phyloP scores from a whole-genome alignment of 2,888 invertebrate genomes.

The Caenorhabditis macrosperma region DNA sequence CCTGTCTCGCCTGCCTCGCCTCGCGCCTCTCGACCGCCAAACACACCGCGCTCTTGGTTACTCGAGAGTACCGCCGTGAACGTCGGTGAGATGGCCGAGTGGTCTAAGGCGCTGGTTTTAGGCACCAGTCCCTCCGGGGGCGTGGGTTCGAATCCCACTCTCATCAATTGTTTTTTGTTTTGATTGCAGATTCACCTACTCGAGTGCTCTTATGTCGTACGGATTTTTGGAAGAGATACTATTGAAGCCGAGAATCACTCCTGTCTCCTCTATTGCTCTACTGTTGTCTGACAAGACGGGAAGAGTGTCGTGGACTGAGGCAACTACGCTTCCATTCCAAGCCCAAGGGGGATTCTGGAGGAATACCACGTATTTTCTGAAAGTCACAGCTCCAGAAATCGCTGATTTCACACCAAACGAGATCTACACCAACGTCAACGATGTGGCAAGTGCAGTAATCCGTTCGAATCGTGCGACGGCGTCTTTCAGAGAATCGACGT shows the following conservation, averaged over 20 bases:
- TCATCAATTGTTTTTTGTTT: constrained; percentile 59
- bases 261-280: constrained; percentile 65
- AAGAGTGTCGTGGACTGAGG: constrained; percentile 69
- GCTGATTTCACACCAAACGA: constrained; percentile 35
- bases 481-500: constrained; percentile 60
- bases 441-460: constrained; percentile 24
- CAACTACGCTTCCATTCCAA: constrained; percentile 69
- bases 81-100: constrained; percentile 85
- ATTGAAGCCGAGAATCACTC: constrained; percentile 61
- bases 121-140: constrained; percentile 87
- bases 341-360: constrained; percentile 56
- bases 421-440: constrained; percentile 30
- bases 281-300: constrained; percentile 63
- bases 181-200: constrained; percentile 48
- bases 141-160: constrained; percentile 76
- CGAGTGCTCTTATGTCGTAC: constrained; percentile 61
- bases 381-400: constrained; percentile 39
- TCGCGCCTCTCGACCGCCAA: background rate
- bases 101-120: constrained; percentile 93
- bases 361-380: constrained; percentile 54
- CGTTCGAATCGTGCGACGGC: background rate
- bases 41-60: background rate
- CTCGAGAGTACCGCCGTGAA: background rate
- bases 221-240: constrained; percentile 63
- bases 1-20: background rate